These are phyloP conservation scores for Tenthredo mesomela DNA, from an alignment of 2,888 invertebrate species.

Conservation along the genomic window DNA sequence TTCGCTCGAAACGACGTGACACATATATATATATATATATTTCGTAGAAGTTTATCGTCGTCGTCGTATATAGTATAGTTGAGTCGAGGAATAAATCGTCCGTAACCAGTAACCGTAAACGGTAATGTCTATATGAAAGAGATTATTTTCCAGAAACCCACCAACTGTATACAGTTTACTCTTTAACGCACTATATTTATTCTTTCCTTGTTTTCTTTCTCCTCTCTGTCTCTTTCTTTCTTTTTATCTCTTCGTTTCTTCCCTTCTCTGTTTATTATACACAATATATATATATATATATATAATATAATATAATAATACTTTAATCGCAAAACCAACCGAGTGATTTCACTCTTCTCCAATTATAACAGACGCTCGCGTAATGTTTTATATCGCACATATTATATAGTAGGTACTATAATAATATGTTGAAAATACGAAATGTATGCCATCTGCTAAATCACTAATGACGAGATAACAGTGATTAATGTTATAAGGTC, in stretches of 20 bases:
- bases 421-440: background rate
- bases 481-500: slow-evolving; percentile 36
- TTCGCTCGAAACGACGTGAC: slow-evolving; percentile 8
- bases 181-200: background rate
- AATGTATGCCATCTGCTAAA: slow-evolving; percentile 11
- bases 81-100: background rate
- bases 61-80: background rate
- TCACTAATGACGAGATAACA: slow-evolving; percentile 30
- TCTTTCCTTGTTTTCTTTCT: background rate
- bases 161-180: background rate
- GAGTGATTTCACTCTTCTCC: background rate
- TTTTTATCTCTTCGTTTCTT: background rate
- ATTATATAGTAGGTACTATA: background rate
- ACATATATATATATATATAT: background rate
- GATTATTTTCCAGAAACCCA: background rate
- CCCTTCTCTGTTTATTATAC: background rate
- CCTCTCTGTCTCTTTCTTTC: background rate
- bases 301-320: background rate
- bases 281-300: too few species aligned
- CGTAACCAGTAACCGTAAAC: background rate
- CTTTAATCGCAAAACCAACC: background rate
- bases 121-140: background rate
- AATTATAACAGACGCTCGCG: background rate
- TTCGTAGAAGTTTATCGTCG: background rate
- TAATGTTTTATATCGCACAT: background rate